Conservation (phyloP, 2,113 vertebrate genomes). For the Etheostoma cragini region DNA sequence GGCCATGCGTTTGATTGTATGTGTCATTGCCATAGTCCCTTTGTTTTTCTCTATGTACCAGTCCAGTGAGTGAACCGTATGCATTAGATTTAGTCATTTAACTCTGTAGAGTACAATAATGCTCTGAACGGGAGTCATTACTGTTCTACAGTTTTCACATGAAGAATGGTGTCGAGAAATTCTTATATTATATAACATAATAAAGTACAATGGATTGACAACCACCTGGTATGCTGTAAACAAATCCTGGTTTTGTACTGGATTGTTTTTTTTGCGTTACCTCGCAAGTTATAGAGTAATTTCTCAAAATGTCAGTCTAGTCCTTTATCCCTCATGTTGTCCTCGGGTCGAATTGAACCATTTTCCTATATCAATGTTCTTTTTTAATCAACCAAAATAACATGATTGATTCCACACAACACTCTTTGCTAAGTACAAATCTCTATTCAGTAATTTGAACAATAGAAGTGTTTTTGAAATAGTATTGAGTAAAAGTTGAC, state of each 20-base stretch:
- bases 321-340: neutral
- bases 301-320: neutral
- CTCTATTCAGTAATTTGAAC: too few relatives aligned
- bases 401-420: too few relatives aligned
- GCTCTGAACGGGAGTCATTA: conserved; percentile 60
- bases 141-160: conserved; percentile 55
- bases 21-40: conserved; percentile 71
- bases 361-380: too few relatives aligned
- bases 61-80: conserved; percentile 68
- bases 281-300: conserved; percentile 64
- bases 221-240: conserved; percentile 63
- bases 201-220: conserved; percentile 16
- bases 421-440: too few relatives aligned
- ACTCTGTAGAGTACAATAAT: conserved; percentile 73
- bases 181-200: too few relatives aligned
- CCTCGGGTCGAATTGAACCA: too few relatives aligned
- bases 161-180: too few relatives aligned
- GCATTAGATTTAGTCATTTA: conserved; percentile 72
- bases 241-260: conserved; percentile 78
- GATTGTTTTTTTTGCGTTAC: conserved; percentile 76
- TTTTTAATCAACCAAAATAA: too few relatives aligned
- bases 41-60: conserved; percentile 67
- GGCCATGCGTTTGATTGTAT: conserved; percentile 76
- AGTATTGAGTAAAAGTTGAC: too few relatives aligned
- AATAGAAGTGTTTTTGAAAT: too few relatives aligned